A percentile compares a stretch with the other conserved stretches of the same genome.
These are phyloP conservation scores for Drosophila lowei DNA, from an alignment of 1,140 invertebrate genomes.

Conservation along the genomic window DNA sequence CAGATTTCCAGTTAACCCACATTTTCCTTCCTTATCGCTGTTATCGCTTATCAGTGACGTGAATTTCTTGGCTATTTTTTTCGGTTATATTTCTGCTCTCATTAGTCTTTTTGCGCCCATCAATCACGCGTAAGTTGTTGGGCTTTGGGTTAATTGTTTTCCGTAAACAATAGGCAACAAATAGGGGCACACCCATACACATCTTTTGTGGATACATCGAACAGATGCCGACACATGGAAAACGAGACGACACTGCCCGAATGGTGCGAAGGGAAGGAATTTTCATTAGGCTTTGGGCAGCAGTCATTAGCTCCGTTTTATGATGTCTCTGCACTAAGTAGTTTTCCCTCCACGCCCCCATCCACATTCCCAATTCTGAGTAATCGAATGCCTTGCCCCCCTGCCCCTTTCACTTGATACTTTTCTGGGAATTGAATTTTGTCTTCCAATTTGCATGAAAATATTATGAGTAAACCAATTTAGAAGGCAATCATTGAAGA, in stretches of 20 bases:
- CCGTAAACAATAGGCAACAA: slow-evolving; percentile 46
- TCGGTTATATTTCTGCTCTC: slow-evolving; percentile 9
- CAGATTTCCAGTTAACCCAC: slow-evolving; percentile 28
- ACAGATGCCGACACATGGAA: slow-evolving; percentile 22
- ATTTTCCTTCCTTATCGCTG: slow-evolving; percentile 30
- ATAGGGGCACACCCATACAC: slow-evolving; percentile 24
- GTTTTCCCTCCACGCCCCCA: slow-evolving; percentile 21
- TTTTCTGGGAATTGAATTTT: slow-evolving; percentile 20
- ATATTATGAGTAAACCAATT: background rate
- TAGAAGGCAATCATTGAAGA: too few relatives aligned
- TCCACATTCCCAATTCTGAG: background rate
- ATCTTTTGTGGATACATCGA: slow-evolving; percentile 16
- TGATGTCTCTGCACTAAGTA: slow-evolving; percentile 60
- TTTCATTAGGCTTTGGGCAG: slow-evolving; percentile 60
- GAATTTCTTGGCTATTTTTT: slow-evolving; percentile 34
- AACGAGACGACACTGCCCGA: background rate
- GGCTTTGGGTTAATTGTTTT: slow-evolving; percentile 64
- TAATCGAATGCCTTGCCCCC: slow-evolving; percentile 1
- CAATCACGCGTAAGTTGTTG: slow-evolving; percentile 49
- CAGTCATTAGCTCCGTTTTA: slow-evolving; percentile 64
- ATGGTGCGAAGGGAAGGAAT: slow-evolving; percentile 49
- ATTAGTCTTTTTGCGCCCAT: slow-evolving; percentile 59
- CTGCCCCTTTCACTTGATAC: background rate
- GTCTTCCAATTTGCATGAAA: slow-evolving; percentile 6
- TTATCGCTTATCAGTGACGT: slow-evolving; percentile 22